Evolutionary conservation across 2,888 invertebrate genomes (phyloP), one percentile per base, ranked within the genome.

Genomic region (Agriopis aurantiaria): DNA sequence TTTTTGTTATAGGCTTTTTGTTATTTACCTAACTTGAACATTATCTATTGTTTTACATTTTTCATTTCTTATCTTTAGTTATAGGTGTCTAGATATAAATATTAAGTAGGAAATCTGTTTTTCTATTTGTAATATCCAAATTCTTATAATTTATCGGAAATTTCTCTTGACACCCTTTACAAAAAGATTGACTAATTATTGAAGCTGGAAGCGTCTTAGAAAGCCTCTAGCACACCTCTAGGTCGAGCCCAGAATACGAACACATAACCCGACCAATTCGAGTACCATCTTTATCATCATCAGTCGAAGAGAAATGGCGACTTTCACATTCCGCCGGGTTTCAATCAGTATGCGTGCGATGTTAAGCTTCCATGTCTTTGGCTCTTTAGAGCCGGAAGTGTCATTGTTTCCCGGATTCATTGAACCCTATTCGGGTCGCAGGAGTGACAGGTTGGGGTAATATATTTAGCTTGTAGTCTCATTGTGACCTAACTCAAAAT

Each of bases 401-500:
- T 84, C 79, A 88, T 87, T 86, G 88, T 91, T 90, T 89, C 87
- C 90, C 87, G 87, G 89, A 90, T 87, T 85, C 89, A 89, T 85
- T 88, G 91, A 90, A 88, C 91, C 83, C 80, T 90, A 87, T 90
- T 81, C 87, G 77, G 90, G 90, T 86, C 89, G 81, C 65, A 69
- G 65, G 72, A 71, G 59, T 43, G 67, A 53, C 17, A 14, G 12
- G 45, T 51, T 9, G 55, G 17, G 9, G 6, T 48, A n/a, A 49
- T 17, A n/a, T 59, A 66, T 55, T 23, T 33, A 57, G 9, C 14
- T 17, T 62, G 46, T 11, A 17, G 9, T 68, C 17, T 52, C 46
- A 46, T 58, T 58, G 41, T 45, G 3, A 45, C 41, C 17, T 12
- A 33, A 11, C 10, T 5, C 52, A 52, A 17, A 51, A 7, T 23